Conservation (phyloP, 2,797 vertebrate species). For the Propithecus deckenii region DNA sequence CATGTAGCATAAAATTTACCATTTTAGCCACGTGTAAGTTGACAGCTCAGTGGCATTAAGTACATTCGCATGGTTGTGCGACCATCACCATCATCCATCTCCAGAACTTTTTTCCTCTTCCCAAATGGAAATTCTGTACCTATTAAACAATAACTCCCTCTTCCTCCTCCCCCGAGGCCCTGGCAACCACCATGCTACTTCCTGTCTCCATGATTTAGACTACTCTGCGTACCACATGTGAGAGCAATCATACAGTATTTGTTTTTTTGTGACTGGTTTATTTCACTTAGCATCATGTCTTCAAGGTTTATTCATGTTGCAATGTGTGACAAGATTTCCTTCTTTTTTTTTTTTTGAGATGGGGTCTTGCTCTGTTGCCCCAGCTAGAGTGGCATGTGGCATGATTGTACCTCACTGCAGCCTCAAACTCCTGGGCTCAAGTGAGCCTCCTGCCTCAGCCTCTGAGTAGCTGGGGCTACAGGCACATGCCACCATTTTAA, state of each 20-base stretch:
- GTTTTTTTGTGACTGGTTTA: background rate
- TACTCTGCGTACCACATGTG: background rate
- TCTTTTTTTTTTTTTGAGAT: background rate
- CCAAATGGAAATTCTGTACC: background rate
- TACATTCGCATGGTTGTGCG: background rate
- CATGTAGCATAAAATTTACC: background rate
- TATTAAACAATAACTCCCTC: background rate
- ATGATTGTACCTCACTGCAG: background rate
- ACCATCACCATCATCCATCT: background rate
- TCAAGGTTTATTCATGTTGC: background rate
- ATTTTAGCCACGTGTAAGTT: background rate
- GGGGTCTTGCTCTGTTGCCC: background rate
- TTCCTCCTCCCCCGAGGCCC: rapidly evolving
- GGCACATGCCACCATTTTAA: background rate
- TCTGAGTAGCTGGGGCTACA: background rate
- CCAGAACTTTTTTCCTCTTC: background rate
- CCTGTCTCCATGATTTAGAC: background rate
- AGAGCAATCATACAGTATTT: background rate
- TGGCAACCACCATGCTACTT: background rate
- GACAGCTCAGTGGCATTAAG: background rate
- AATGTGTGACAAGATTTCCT: background rate
- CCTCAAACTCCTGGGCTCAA: background rate
- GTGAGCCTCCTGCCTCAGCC: background rate
- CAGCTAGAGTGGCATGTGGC: background rate
- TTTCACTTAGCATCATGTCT: background rate